Evolutionary conservation across 2,797 vertebrate genomes (phyloP), one percentile per base, ranked within the genome.

Genomic region (Enteromius fasciolatus): DNA sequence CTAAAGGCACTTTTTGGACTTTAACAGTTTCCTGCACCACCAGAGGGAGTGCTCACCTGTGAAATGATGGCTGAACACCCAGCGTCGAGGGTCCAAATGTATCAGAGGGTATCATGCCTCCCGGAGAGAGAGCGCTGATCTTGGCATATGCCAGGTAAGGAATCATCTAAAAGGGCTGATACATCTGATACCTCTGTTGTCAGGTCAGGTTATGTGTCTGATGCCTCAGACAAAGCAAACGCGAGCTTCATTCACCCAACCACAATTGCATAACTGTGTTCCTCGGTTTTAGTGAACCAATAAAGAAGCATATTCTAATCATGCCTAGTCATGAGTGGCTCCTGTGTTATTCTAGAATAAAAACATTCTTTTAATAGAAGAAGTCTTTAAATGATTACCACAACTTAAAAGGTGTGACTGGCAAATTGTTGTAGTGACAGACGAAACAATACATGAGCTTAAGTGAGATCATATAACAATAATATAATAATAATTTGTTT

Each of bases 41-140:
- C 92, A 95, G 94, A 91, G 93, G 94, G 94, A 92, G 93, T 83
- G 86, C 88, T 89, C 85, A 90, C 81, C 90, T 91, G 84, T 85
- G 78, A 86, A 88, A 89, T 87, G 36, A 80, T 46, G 84, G 41
- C 83, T 50, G 64, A 74, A 59, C 41, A 67, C 73, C 50, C 61
- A 63, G 41, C 48, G 14, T 46, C 52, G 14, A 77, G 46, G 82
- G 72, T 54, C 76, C 46, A 57, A 75, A 68, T 33, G 46, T 31
- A 69, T 77, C 52, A 76, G 52, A 70, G 64, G 52, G 81, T 75
- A 14, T 48, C 10, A 69, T 48, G 81, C 64, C 73, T 61, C 81
- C 64, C 28, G 48, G 81, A 25, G 68, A 57, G 41, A 44, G 50
- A 74, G 76, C 12, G 3, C 23, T 66, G 59, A 74, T 74, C 70